These are phyloP conservation scores for Drosophila multiciliata DNA, from an alignment of 2,888 invertebrate species.

Conservation along the genomic window DNA sequence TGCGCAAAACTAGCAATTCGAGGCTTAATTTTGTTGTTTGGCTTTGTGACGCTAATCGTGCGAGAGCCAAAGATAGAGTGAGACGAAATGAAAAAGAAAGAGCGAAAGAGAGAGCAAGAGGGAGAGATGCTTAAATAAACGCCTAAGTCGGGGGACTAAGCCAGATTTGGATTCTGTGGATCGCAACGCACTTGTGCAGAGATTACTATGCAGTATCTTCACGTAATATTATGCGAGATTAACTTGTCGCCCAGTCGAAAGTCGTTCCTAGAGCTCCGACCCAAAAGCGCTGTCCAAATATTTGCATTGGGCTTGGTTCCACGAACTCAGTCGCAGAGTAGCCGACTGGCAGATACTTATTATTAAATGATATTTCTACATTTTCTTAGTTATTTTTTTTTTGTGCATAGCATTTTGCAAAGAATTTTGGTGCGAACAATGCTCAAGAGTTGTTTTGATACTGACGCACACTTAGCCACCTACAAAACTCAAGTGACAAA, in stretches of 20 bases:
- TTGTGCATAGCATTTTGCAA: constrained; percentile 48
- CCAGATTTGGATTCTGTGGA: constrained; percentile 12
- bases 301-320: constrained; percentile 63
- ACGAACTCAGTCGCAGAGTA: constrained; percentile 27
- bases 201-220: constrained; percentile 42
- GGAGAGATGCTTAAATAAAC: constrained; percentile 33
- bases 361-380: constrained; percentile 64
- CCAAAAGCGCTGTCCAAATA: constrained; percentile 51
- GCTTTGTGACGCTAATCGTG: constrained; percentile 20
- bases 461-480: constrained; percentile 71
- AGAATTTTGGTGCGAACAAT: constrained; percentile 37
- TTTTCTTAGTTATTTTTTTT: constrained; percentile 29
- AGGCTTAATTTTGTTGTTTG: constrained; percentile 9
- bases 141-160: constrained; percentile 35
- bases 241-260: constrained; percentile 51
- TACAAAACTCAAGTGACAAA: constrained; percentile 73
- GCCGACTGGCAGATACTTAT: constrained; percentile 34
- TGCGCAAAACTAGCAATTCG: background rate
- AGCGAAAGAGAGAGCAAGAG: constrained; percentile 2
- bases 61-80: background rate
- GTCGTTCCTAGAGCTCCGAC: constrained; percentile 18
- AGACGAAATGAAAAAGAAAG: background rate
- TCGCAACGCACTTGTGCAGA: constrained; percentile 44
- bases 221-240: constrained; percentile 77
- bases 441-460: constrained; percentile 50